These are phyloP conservation scores for Stenurella melanura DNA, from an alignment of 2,888 invertebrate species.

Conservation along the genomic window DNA sequence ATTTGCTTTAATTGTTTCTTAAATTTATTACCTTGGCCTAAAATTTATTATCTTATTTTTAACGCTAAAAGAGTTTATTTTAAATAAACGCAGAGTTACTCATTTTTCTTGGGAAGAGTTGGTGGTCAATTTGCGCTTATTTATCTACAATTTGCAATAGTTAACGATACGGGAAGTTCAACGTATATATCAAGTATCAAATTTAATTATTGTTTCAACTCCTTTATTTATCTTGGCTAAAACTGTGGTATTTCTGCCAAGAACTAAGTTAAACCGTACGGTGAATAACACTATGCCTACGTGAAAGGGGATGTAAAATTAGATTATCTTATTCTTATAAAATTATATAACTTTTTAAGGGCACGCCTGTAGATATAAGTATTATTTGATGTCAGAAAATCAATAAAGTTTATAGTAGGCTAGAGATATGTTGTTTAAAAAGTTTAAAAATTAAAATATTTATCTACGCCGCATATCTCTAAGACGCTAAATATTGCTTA, in stretches of 20 bases:
- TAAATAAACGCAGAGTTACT: not conserved
- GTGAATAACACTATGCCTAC: not conserved
- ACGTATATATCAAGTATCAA: not conserved
- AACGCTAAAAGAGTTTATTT: not conserved
- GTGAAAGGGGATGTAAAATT: too few relatives aligned
- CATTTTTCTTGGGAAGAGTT: not conserved
- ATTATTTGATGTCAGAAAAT: too few relatives aligned
- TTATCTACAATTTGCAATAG: not conserved
- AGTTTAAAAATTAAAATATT: too few relatives aligned
- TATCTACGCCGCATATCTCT: too few relatives aligned
- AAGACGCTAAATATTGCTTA: too few relatives aligned
- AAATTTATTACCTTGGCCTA: not conserved
- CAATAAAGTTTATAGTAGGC: too few relatives aligned
- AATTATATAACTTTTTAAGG: too few relatives aligned
- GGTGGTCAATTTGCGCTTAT: not conserved
- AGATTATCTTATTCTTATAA: too few relatives aligned
- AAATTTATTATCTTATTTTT: not conserved
- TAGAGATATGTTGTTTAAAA: too few relatives aligned
- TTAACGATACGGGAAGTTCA: not conserved
- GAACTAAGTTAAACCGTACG: not conserved
- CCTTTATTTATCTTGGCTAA: not conserved
- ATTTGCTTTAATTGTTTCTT: constrained; percentile 7
- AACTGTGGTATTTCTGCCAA: not conserved
- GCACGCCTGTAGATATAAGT: too few relatives aligned
- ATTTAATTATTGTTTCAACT: not conserved